Conservation (phyloP, 1,140 invertebrate genomes). For the Meloidogyne floridensis region DNA sequence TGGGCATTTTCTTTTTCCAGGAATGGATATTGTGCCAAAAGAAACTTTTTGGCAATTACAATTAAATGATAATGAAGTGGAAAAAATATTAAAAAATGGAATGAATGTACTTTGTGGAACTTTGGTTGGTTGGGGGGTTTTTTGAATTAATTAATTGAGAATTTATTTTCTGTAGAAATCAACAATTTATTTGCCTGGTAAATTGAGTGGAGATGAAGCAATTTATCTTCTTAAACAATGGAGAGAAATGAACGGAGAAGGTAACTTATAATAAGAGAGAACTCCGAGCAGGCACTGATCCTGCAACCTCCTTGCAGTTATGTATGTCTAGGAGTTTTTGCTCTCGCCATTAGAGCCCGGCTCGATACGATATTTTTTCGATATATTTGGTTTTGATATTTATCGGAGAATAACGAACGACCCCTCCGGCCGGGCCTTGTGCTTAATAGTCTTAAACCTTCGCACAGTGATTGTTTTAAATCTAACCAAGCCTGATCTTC, state of each 20-base stretch:
- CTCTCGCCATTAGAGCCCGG: no score
- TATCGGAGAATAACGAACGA: no score
- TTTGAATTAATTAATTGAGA: neutral
- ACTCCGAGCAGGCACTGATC: no score
- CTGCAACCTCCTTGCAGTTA: no score
- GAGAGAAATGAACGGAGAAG: neutral
- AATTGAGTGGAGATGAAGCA: neutral
- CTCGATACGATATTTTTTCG: no score
- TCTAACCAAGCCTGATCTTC: no score
- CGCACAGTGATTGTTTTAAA: no score
- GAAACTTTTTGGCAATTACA: neutral
- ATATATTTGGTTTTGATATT: no score
- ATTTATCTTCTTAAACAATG: neutral
- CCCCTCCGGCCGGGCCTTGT: no score
- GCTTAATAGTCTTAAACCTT: no score
- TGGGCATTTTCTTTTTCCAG: neutral
- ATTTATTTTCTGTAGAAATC: neutral
- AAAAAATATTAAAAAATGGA: slow-evolving; percentile 7
- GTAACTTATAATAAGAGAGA: neutral
- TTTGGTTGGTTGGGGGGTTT: neutral
- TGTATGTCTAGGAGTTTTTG: no score
- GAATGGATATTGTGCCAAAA: slow-evolving; percentile 2
- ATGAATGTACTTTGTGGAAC: neutral
- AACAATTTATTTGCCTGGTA: neutral
- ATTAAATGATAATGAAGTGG: neutral